Percentiles rank a stretch among this genome's conserved stretches.
Conservation (phyloP, 1,140 invertebrate species). For the Drosophila sechellia region DNA sequence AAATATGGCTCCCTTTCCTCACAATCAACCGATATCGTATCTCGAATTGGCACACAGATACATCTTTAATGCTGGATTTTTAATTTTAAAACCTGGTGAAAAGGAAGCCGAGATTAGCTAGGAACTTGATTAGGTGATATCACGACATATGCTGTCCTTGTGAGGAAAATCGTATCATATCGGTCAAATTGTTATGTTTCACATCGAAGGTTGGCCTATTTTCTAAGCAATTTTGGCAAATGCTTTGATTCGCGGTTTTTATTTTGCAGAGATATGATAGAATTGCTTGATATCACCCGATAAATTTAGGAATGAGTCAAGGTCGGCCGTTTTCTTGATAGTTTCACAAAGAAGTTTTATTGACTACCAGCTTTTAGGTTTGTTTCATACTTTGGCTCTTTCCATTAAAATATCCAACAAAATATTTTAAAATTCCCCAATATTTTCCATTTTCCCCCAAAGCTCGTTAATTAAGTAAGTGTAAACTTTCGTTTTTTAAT, state of each 20-base stretch:
- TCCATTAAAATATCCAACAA: no score
- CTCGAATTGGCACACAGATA: constrained; percentile 34
- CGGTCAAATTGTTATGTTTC: constrained; percentile 40
- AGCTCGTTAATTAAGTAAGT: background rate
- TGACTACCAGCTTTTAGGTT: no score
- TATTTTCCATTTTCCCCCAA: no score
- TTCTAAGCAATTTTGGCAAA: constrained; percentile 27
- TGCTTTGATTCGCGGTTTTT: constrained; percentile 13
- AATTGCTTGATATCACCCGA: background rate
- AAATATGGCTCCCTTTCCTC: constrained; percentile 1
- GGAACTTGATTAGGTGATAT: constrained; percentile 34
- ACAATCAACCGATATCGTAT: constrained; percentile 41
- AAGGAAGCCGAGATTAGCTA: constrained; percentile 42
- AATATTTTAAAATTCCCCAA: no score
- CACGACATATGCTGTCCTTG: constrained; percentile 48
- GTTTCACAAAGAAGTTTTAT: background rate
- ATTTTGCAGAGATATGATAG: constrained; percentile 24
- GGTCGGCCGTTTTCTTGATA: background rate
- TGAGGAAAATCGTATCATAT: constrained; percentile 23
- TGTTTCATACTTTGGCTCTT: no score
- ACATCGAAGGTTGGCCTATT: constrained; percentile 25
- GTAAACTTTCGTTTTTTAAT: background rate
- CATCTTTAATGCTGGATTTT: constrained; percentile 40
- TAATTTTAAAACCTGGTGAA: constrained; percentile 31
- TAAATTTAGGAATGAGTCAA: constrained; percentile 10